phyloP scores from a whole-genome alignment of 2,888 invertebrate species.

The Agrilus biguttatus region DNA sequence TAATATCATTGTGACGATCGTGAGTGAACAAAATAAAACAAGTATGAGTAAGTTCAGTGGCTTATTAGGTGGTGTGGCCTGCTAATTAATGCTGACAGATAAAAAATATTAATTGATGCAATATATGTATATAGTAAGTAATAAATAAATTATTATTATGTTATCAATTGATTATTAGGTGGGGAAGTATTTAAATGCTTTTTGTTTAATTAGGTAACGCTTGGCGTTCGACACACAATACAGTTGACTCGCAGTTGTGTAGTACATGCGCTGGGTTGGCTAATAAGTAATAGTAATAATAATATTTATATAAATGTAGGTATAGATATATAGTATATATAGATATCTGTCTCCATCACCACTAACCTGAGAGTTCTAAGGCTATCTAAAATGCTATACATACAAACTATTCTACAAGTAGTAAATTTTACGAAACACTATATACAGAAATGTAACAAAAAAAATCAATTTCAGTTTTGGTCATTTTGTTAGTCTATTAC shows the following conservation, averaged over 20 bases:
- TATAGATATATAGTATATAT: slow-evolving; percentile 10
- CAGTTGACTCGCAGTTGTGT: slow-evolving; percentile 30
- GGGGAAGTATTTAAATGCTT: too few species aligned
- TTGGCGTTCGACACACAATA: slow-evolving; percentile 31
- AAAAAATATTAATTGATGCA: background rate
- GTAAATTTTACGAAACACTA: slow-evolving; percentile 26
- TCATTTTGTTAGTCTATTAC: slow-evolving; percentile 26
- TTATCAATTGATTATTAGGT: slow-evolving; percentile 2
- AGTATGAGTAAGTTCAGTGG: too few species aligned
- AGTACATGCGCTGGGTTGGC: slow-evolving; percentile 25
- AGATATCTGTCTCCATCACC: slow-evolving; percentile 28
- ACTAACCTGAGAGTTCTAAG: slow-evolving; percentile 31
- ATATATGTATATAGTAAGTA: slow-evolving; percentile 5
- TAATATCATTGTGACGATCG: too few species aligned
- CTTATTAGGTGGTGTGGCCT: slow-evolving; percentile 8
- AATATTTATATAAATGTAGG: slow-evolving; percentile 5
- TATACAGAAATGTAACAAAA: slow-evolving; percentile 31
- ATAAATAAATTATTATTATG: slow-evolving; percentile 5
- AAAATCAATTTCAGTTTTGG: slow-evolving; percentile 18
- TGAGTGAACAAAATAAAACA: too few species aligned
- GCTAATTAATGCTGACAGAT: slow-evolving; percentile 1
- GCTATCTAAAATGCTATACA: slow-evolving; percentile 36
- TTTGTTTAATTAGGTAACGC: slow-evolving; percentile 11
- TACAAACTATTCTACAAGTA: slow-evolving; percentile 33
- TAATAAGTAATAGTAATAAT: slow-evolving; percentile 5